These are phyloP conservation scores for Gadopsis marmoratus DNA, from an alignment of 2,797 vertebrate genomes.

Conservation along the genomic window DNA sequence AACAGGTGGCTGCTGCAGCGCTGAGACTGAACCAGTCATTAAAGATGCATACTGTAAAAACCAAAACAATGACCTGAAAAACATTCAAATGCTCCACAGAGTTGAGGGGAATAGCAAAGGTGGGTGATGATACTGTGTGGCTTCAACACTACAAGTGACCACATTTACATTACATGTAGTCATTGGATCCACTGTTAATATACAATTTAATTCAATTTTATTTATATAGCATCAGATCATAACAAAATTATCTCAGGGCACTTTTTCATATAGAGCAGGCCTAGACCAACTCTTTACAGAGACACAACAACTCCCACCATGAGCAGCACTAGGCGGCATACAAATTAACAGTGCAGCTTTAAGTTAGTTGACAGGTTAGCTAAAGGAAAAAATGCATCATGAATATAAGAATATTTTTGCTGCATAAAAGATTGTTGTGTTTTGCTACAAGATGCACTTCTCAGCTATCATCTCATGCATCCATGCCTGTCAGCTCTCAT, in stretches of 20 bases:
- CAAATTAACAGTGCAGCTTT: neutral
- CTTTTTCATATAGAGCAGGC: too few relatives aligned
- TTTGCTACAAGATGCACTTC: neutral
- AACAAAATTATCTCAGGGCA: too few relatives aligned
- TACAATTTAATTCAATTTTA: neutral
- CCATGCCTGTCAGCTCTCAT: neutral
- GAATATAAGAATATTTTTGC: neutral
- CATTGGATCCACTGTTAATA: neutral
- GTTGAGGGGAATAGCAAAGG: neutral
- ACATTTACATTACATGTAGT: neutral
- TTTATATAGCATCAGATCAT: too few relatives aligned
- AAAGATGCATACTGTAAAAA: too few relatives aligned
- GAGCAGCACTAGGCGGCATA: too few relatives aligned
- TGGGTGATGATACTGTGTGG: too few relatives aligned
- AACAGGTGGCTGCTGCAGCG: neutral
- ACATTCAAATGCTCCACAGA: neutral
- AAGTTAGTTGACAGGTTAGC: neutral
- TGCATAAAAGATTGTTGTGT: neutral
- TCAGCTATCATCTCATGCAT: neutral
- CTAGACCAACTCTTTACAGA: too few relatives aligned
- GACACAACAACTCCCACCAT: too few relatives aligned
- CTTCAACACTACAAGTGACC: neutral
- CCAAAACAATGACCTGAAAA: constrained; percentile 1
- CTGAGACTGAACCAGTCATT: neutral
- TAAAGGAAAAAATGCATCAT: neutral